phyloP scores from a whole-genome alignment of 2,113 vertebrate genomes.

The Pelmatolapia mariae region DNA sequence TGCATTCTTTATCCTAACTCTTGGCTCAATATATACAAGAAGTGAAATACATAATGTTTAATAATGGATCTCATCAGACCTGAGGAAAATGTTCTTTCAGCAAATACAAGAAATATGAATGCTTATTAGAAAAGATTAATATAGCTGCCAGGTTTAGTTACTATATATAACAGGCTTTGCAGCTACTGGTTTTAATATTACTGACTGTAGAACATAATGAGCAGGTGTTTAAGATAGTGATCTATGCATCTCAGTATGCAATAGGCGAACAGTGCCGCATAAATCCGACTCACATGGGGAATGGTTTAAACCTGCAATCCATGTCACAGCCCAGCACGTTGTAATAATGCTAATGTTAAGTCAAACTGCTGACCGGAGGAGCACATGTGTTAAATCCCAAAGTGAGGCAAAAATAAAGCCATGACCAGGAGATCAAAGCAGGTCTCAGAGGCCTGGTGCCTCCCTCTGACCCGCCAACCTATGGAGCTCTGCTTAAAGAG shows the following conservation, averaged over 20 bases:
- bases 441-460: background rate
- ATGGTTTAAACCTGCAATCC: background rate
- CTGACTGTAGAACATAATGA: background rate
- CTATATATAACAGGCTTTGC: background rate
- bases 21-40: background rate
- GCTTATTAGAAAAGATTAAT: background rate
- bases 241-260: background rate
- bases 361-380: background rate
- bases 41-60: background rate
- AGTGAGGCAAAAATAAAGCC: background rate
- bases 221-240: background rate
- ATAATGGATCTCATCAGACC: background rate
- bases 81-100: background rate
- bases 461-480: constrained; percentile 23
- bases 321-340: background rate
- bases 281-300: background rate
- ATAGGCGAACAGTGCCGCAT: background rate
- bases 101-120: background rate
- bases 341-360: background rate
- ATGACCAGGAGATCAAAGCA: constrained; percentile 12
- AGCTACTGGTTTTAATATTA: background rate
- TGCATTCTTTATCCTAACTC: background rate
- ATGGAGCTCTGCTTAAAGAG: constrained; percentile 8
- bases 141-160: background rate
- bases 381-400: background rate